These are phyloP conservation scores for Sinella curviseta DNA, from an alignment of 1,140 invertebrate species.

Conservation along the genomic window DNA sequence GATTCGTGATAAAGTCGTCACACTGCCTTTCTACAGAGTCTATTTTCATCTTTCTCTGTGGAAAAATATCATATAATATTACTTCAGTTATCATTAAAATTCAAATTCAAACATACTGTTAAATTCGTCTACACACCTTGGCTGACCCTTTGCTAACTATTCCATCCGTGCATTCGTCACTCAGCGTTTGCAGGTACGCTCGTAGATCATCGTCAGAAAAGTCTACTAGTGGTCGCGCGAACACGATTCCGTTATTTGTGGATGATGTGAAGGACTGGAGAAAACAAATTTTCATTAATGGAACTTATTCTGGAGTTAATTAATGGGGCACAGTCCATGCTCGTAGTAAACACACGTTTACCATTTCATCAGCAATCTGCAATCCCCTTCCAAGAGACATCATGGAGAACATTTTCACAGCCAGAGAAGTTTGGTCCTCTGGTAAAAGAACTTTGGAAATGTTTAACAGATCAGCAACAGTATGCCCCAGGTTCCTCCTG, in stretches of 20 bases:
- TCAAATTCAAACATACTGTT: neutral
- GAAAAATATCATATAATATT: neutral
- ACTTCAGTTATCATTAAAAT: neutral
- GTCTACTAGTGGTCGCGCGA: conserved; percentile 43
- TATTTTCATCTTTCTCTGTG: conserved; percentile 20
- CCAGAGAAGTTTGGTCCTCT: conserved; percentile 43
- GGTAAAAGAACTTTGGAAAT: conserved; percentile 37
- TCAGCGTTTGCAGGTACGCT: conserved; percentile 33
- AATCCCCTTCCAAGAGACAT: conserved; percentile 44
- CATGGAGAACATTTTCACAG: conserved; percentile 46
- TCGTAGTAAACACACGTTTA: conserved; percentile 27
- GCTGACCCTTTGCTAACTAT: neutral
- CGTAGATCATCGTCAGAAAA: conserved; percentile 42
- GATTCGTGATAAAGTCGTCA: conserved; percentile 44
- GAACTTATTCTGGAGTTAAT: too few species aligned
- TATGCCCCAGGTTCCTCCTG: conserved; percentile 34
- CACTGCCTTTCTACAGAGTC: conserved; percentile 39
- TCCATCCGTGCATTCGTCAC: neutral
- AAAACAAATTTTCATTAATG: neutral
- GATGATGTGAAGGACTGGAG: conserved; percentile 8
- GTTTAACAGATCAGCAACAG: conserved; percentile 17
- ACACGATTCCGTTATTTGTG: conserved; percentile 20
- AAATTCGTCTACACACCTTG: neutral
- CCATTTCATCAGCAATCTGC: conserved; percentile 46
- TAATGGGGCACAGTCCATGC: too few species aligned